Evolutionary conservation across 2,797 vertebrate species (phyloP).

Genomic region (Coreius guichenoti): DNA sequence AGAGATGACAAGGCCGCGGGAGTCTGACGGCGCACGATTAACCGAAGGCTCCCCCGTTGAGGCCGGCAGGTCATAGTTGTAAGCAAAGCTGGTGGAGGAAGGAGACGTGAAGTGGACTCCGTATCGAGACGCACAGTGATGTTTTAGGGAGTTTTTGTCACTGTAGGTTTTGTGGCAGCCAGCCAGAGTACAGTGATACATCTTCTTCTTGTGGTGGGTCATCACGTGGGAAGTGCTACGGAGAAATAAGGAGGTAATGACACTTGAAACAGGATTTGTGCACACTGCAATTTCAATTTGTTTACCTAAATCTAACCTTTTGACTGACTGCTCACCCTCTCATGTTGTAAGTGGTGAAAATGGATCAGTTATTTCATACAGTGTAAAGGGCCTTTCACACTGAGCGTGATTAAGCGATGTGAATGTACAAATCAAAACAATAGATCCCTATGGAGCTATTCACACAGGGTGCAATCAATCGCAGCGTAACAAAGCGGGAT

Average conservation of each 20-base stretch:
- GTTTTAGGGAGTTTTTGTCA: conserved; percentile 71
- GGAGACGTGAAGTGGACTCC: conserved; percentile 41
- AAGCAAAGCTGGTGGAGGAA: background rate
- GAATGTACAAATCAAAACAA: no score
- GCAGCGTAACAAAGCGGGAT: no score
- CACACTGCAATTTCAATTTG: background rate
- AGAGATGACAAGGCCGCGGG: conserved; percentile 31
- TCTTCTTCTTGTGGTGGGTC: conserved; percentile 78
- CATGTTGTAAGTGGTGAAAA: no score
- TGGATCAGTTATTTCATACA: background rate
- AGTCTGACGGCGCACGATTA: conserved; percentile 12
- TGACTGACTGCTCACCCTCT: no score
- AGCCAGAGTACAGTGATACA: conserved; percentile 71
- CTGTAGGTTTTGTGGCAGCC: conserved; percentile 79
- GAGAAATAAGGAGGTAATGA: conserved; percentile 16
- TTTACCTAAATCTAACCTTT: no score
- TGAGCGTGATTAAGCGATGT: no score
- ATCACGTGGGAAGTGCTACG: conserved; percentile 76
- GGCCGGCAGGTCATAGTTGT: background rate
- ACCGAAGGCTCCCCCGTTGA: conserved; percentile 28
- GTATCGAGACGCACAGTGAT: conserved; percentile 75
- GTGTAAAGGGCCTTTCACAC: no score
- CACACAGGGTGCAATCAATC: no score
- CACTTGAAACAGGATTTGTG: background rate
- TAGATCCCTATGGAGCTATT: no score